Base-by-base conservation (phyloP, 1,140 invertebrate species). In the Halotydeus destructor region DNA sequence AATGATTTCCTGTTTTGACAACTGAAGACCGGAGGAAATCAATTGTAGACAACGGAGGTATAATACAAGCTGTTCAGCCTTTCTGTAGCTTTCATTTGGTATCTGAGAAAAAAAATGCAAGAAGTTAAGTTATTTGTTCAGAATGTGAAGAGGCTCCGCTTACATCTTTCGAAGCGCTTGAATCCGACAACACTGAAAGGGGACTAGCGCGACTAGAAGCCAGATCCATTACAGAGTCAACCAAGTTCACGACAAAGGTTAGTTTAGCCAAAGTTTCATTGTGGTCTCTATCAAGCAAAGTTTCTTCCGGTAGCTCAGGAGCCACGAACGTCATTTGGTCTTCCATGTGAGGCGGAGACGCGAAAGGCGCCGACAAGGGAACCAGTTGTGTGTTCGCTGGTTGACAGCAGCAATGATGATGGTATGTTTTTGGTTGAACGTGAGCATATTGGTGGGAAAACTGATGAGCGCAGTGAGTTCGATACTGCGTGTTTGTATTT, bases 291-390 rank as follows among this genome's bases (percentile, higher is more conserved):
- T 89, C 84, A 47, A 94, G 69, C 16, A 97, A 65, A 18, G 88
- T 94, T 63, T 97, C 89, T 60, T 93, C 84, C 27, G 83, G 80
- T 41, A 97, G 61, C 58, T 93, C 86, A 5, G 85, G 85, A 22
- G 78, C 72, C 21, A 82, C 70, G 62, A 89, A 91, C 46, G 73
- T 74, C 46, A 79, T 69, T 43, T 73, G 75, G 43, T 71, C 62
- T 30, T 67, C 61, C 43, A 62, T 58, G 14, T 56, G 58, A 0
- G 60, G 58, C 5, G 66, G 65, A 2, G 68, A 68, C 25, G 58
- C 57, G 12, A 41, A 33, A 22, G 24, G 23, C 16, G 19, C 33
- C 5, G 6, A 16, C 9, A n/a, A 11, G 18, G 16, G 14, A 23
- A 27, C 16, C 16, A 44, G 18, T 38, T 28, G 31, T 22, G 46